Conservation (phyloP, 2,113 vertebrate genomes). For the Peromyscus leucopus region DNA sequence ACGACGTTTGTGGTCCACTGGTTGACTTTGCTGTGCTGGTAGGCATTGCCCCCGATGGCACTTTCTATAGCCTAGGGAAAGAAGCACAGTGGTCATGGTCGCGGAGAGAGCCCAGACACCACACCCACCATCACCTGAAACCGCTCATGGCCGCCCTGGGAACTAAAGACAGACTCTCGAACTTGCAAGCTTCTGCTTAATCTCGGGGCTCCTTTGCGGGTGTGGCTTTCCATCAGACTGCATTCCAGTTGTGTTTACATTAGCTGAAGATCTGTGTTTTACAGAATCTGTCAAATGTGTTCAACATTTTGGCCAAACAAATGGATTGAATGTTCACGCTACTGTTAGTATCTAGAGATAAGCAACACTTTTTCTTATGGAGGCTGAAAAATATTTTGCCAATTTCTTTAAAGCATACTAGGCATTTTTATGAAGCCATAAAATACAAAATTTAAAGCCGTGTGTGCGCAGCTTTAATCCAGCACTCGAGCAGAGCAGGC, state of each 20-base stretch:
- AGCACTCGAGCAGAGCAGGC: no score
- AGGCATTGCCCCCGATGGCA: conserved; percentile 93
- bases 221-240: background rate
- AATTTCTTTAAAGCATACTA: background rate
- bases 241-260: background rate
- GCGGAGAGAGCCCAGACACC: background rate
- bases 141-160: accelerated
- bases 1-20: conserved; percentile 95
- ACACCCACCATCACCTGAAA: no score
- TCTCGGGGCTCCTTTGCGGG: background rate
- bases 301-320: background rate
- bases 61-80: conserved; percentile 91
- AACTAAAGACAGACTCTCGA: background rate
- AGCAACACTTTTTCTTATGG: background rate
- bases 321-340: background rate
- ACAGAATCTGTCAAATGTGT: background rate
- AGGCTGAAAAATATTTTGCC: background rate
- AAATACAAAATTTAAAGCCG: background rate
- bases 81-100: background rate
- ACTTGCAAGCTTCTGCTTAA: background rate
- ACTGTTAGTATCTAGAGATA: background rate
- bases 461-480: no score
- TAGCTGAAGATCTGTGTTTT: background rate
- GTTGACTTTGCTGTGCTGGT: conserved; percentile 95
- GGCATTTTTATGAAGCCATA: background rate